Percentiles rank a stretch among this genome's conserved stretches.
Conservation (phyloP, 2,888 invertebrate species). For the Clitarchus hookeri region DNA sequence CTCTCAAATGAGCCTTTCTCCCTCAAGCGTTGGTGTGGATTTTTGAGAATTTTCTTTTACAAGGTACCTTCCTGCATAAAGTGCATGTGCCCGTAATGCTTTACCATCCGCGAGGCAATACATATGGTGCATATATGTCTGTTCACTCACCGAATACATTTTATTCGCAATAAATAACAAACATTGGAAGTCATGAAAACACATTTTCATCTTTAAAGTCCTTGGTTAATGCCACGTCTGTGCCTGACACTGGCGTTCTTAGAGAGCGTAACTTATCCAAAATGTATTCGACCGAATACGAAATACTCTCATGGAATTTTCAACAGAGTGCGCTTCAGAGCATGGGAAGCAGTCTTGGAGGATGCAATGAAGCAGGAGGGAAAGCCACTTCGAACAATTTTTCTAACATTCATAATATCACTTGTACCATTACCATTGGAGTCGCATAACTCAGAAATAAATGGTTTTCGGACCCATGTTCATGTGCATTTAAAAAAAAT, state of each 20-base stretch:
- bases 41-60: not conserved
- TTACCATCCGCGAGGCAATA: not conserved
- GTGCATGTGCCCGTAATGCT: not conserved
- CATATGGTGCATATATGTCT: not conserved
- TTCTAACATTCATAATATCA: not conserved
- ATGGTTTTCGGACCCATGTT: not conserved
- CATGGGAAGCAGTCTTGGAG: not conserved
- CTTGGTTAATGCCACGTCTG: not conserved
- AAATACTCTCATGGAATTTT: not conserved
- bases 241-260: not conserved
- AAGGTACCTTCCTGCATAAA: not conserved
- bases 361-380: not conserved
- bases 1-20: not conserved
- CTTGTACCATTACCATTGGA: not conserved
- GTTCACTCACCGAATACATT: not conserved
- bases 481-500: too few relatives aligned
- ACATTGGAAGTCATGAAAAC: too few relatives aligned
- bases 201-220: not conserved
- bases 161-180: not conserved
- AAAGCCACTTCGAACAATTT: not conserved
- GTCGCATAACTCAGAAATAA: not conserved
- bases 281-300: not conserved
- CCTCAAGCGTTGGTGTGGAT: conserved; percentile 18
- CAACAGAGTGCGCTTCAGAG: not conserved
- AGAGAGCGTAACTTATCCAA: not conserved